Percentiles rank a stretch among this genome's conserved stretches.
phyloP scores from a whole-genome alignment of 2,113 vertebrate genomes.

The Tetrao urogallus region DNA sequence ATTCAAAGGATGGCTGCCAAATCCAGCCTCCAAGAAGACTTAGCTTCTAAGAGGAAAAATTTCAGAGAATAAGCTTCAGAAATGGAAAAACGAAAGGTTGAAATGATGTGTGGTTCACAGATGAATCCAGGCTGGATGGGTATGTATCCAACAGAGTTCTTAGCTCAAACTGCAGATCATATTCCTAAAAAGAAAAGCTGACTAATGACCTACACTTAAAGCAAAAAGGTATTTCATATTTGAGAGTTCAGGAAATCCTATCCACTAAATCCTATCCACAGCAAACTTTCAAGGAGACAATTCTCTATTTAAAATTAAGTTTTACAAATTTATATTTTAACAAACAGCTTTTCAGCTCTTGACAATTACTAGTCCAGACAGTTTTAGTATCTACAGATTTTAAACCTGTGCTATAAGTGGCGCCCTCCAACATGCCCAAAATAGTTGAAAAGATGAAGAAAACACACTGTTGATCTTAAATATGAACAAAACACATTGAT shows the following conservation, averaged over 20 bases:
- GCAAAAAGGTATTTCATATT: constrained; percentile 1
- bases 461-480: neutral
- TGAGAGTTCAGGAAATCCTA: constrained; percentile 32
- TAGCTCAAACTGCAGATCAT: constrained; percentile 1
- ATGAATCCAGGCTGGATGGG: neutral
- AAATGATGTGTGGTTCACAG: neutral
- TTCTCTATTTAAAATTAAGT: constrained; percentile 1
- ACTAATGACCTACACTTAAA: constrained; percentile 9
- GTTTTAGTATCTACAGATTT: neutral
- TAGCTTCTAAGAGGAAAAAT: constrained; percentile 5
- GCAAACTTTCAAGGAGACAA: neutral
- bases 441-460: neutral
- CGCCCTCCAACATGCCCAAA: neutral
- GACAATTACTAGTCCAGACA: constrained; percentile 19
- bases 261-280: neutral
- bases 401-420: neutral
- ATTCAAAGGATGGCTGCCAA: constrained; percentile 20
- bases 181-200: constrained; percentile 33
- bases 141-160: neutral
- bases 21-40: neutral
- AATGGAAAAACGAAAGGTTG: neutral
- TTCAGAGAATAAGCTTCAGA: constrained; percentile 26
- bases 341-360: constrained; percentile 7
- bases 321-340: constrained; percentile 28
- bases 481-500: neutral